Base-by-base conservation (phyloP, 1,140 invertebrate species). In the Tetragnatha versicolor region DNA sequence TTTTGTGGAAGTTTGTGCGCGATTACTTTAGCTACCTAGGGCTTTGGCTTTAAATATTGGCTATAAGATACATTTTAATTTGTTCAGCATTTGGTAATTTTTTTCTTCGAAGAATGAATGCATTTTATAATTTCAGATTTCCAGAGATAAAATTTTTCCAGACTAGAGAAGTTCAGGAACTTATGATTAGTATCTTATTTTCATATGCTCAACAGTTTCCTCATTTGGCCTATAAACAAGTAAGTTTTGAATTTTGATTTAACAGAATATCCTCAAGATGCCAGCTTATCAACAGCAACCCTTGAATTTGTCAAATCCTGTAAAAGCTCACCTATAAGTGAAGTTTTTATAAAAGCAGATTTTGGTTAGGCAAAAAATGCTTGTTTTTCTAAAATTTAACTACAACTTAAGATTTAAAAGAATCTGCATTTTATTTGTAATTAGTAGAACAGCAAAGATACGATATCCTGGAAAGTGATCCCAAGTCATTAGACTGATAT, bases 131-230 rank as follows among this genome's bases (percentile, higher is more conserved):
- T 20, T 55, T 39, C 51, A 88, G 87, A 27, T 93, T 93, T 84
- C 93, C 93, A 0, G 91, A 92, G 79, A 90, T 93, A 31, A 88
- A 91, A 42, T 94, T 93, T 84, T 94, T 93, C 85, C 88, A 92
- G 72, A 89, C 89, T 9, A 86, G 89, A 45, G 83, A 86, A 65
- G 89, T 93, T 25, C 90, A 93, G 83, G 89, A 91, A 80, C 84
- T 91, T 31, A 92, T 94, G 92, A 89, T 91, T 70, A 88, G 89
- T 82, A 87, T 92, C 35, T 84, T 93, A 55, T 92, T 93, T 84
- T 89, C 90, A 83, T 93, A 92, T 88, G 91, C 92, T 1, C 88
- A 92, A 47, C 87, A 91, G 66, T 90, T 93, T 85, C 88, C 92
- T 0, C 86, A 89, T 29, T 88, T 93, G 72, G 91, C 91, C 29